Evolutionary conservation across 2,888 invertebrate species (phyloP).

Genomic region (Tinea pellionella): DNA sequence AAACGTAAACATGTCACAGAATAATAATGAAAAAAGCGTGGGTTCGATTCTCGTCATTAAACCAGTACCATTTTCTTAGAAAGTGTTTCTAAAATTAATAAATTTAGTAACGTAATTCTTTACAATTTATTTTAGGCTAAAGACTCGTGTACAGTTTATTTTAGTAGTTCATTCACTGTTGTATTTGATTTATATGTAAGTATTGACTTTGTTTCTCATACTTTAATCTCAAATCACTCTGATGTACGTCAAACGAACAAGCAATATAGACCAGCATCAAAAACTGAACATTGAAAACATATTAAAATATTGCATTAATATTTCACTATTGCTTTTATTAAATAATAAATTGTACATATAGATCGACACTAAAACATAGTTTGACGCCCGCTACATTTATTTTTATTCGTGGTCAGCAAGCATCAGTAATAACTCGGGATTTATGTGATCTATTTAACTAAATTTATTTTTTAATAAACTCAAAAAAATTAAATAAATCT

Average conservation of each 20-base stretch:
- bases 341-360: constrained; percentile 4
- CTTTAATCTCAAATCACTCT: not conserved
- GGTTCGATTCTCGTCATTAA: no score
- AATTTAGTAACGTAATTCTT: no score
- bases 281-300: not conserved
- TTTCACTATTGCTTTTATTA: not conserved
- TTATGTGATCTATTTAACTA: not conserved
- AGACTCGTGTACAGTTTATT: not conserved
- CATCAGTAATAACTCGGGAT: not conserved
- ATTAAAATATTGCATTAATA: not conserved
- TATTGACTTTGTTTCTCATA: not conserved
- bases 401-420: not conserved
- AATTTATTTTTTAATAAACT: no score
- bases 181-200: not conserved
- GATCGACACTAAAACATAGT: not conserved
- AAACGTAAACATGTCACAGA: no score
- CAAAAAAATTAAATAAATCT: no score
- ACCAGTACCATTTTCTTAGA: no score
- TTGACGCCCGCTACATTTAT: not conserved
- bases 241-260: constrained; percentile 2
- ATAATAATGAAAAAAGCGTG: no score
- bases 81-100: no score
- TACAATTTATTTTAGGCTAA: no score
- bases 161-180: not conserved
- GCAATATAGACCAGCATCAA: not conserved